A percentile compares a stretch with the other conserved stretches of the same genome.
These are phyloP conservation scores for Trichechus manatus DNA, from an alignment of 2,113 vertebrate genomes.

Conservation along the genomic window DNA sequence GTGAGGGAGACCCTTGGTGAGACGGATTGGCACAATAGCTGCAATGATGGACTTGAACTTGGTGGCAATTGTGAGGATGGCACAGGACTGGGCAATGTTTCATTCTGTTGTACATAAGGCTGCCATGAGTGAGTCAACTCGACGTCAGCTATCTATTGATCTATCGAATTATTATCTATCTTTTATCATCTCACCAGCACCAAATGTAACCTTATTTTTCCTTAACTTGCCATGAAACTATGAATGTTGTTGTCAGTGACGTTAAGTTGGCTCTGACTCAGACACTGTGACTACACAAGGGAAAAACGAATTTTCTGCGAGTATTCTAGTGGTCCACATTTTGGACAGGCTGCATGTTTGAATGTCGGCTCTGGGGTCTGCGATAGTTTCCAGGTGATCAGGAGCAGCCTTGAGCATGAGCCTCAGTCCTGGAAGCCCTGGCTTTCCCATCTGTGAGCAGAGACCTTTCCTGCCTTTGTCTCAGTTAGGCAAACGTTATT, in stretches of 20 bases:
- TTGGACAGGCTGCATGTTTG: no score
- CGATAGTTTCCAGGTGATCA: background rate
- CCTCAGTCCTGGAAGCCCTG: background rate
- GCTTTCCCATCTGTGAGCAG: background rate
- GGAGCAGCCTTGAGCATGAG: fast-evolving
- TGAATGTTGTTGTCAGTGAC: background rate
- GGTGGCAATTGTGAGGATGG: background rate
- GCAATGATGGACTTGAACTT: background rate
- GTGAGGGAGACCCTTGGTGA: background rate
- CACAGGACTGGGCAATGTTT: no score
- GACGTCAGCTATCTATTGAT: background rate
- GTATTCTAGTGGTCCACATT: background rate
- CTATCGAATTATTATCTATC: background rate
- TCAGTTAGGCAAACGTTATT: background rate
- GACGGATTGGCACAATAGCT: background rate
- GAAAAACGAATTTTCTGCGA: background rate
- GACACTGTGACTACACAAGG: background rate
- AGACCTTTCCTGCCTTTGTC: background rate
- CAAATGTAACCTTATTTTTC: background rate
- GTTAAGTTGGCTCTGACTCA: background rate
- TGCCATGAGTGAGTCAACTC: background rate
- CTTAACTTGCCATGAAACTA: background rate
- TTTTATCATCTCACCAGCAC: background rate
- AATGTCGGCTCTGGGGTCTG: background rate
- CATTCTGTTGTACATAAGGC: background rate